These are phyloP conservation scores for Sebastes variabilis DNA, from an alignment of 2,797 vertebrate species.

Conservation along the genomic window DNA sequence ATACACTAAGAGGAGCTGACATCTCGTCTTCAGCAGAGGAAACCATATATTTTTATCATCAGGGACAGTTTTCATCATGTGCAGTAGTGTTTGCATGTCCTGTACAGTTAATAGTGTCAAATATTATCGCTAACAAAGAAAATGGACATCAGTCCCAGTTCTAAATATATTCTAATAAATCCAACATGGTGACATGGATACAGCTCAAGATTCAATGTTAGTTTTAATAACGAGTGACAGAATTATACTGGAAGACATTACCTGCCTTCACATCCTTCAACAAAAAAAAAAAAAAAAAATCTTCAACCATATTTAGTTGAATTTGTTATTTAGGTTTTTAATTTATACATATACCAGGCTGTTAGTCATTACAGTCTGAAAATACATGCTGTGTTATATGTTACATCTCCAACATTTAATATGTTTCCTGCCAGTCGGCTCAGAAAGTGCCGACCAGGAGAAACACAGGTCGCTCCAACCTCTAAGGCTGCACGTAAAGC, in stretches of 20 bases:
- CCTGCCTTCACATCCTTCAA: not conserved
- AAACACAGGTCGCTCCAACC: constrained; percentile 5
- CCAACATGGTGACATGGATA: not conserved
- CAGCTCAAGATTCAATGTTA: not conserved
- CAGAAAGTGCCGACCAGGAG: not conserved
- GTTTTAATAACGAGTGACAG: not conserved
- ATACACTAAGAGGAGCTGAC: not conserved
- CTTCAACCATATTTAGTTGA: not conserved
- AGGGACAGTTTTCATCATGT: not conserved
- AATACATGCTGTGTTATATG: constrained; percentile 42
- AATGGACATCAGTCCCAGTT: not conserved
- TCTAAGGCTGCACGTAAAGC: constrained; percentile 36
- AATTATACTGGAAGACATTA: not conserved
- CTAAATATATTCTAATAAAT: not conserved
- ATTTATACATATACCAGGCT: constrained; percentile 12
- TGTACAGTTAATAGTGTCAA: not conserved
- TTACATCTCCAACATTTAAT: constrained; percentile 16
- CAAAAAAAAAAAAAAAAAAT: not conserved
- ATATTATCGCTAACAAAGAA: not conserved
- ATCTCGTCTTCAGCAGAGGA: not conserved
- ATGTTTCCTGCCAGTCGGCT: not conserved
- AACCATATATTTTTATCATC: not conserved
- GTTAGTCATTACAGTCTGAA: constrained; percentile 25
- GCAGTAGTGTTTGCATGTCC: not conserved
- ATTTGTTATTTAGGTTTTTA: not conserved